Evolutionary conservation across 2,888 invertebrate species (phyloP), one percentile per base, ranked within the genome.

Genomic region (Eristalis intricaria): DNA sequence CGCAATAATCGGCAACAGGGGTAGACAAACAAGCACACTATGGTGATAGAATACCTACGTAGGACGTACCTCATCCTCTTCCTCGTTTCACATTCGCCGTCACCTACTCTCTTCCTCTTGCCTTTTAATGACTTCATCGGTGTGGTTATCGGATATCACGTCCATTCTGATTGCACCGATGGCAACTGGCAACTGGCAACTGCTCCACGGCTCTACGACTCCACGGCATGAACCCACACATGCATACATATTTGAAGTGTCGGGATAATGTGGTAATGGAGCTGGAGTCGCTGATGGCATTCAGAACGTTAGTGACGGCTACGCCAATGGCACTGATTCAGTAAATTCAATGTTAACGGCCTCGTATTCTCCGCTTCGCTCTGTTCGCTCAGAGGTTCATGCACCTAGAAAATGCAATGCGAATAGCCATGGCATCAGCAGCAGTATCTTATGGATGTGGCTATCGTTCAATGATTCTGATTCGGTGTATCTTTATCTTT

Each of bases 101-200:
- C 76, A 73, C 73, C 43, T 66, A 32, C 78, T 23, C 73, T 56
- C 77, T 64, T 65, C 66, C 84, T 84, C 87, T 71, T 76, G 80
- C 87, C 87, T 87, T 84, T 87, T 84, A 84, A 87, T 87, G 87
- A 87, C 87, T 87, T 87, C 87, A 87, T 87, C 87, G 87, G 84
- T 84, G 87, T 87, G 87, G 87, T 87, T 87, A 87, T 84, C 79
- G 84, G 73, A 76, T 87, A 87, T 87, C 87, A 87, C 87, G 87
- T 87, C 87, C 87, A 87, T 84, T 50, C 87, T 87, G 87, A 87
- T 87, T 87, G 87, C 87, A 69, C 23, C 64, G 85, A 82, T 70
- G 82, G 76, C 70, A 71, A 65, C 38, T 60, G 35, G 29, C 29
- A 29, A 29, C 29, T 29, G 32, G 32, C 32, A 32, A 32, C 32